These are phyloP conservation scores for Crax fasciolata DNA, from an alignment of 2,797 vertebrate species.

Conservation along the genomic window DNA sequence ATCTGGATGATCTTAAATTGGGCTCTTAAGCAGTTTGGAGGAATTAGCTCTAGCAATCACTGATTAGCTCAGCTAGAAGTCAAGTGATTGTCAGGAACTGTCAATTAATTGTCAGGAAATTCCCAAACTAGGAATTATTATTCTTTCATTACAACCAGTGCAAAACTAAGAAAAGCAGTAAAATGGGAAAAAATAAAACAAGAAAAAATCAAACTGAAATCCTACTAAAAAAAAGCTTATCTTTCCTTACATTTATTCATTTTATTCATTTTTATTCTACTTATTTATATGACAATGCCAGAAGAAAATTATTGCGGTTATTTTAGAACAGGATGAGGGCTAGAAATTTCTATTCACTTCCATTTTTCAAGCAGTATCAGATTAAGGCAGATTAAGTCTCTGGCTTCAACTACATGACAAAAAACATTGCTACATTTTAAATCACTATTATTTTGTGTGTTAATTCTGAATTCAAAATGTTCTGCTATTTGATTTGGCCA, in stretches of 20 bases:
- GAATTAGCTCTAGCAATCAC: neutral
- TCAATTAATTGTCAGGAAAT: neutral
- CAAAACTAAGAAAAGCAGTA: neutral
- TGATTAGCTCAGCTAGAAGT: neutral
- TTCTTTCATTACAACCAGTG: neutral
- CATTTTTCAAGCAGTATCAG: neutral
- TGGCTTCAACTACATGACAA: slow-evolving; percentile 17
- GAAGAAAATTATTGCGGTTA: neutral
- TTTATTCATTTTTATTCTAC: neutral
- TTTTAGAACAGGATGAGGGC: neutral
- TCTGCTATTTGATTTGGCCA: slow-evolving; percentile 14
- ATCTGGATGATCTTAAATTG: neutral
- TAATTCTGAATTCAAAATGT: slow-evolving; percentile 26
- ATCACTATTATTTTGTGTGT: slow-evolving; percentile 12
- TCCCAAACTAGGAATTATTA: neutral
- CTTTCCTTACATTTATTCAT: neutral
- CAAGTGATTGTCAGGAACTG: neutral
- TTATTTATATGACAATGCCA: neutral
- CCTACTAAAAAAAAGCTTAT: neutral
- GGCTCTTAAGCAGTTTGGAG: neutral
- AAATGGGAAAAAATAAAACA: neutral
- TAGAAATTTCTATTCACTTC: slow-evolving; percentile 5
- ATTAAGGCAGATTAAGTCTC: slow-evolving; percentile 34
- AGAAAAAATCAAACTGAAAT: neutral
- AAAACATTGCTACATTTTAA: slow-evolving; percentile 41